Evolutionary conservation across 2,888 invertebrate genomes (phyloP), one percentile per base, ranked within the genome.

Genomic region (Siphlonurus alternatus): DNA sequence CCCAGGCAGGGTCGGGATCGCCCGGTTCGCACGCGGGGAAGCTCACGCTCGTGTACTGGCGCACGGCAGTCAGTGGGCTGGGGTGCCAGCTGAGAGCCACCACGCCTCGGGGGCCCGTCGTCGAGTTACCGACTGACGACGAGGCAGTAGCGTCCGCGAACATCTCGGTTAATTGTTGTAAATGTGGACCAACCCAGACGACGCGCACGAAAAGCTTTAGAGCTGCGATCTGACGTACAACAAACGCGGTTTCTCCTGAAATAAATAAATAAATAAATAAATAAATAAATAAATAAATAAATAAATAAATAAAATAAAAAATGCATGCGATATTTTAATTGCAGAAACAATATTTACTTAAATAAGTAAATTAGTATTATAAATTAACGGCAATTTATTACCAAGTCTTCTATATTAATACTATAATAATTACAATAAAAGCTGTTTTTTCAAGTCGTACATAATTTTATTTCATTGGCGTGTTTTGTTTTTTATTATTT

Each of bases 131-230:
- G 1, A 22, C 59, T 23, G 24, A 2, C 25, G 23, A 15, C 38
- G 23, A 53, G 65, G 64, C 3, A 54, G 22, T 10, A 51, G 22
- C 5, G 53, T 64, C 56, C 66, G 63, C 74, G n/a, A 83, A 68
- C 10, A 71, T 68, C 18, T 73, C 71, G 0, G 78, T 71, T 0
- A 76, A 76, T 2, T 72, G 66, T 64, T 73, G 74, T 60, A 88
- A 76, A 67, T 83, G 76, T 0, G 78, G 72, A 1, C 87, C 88
- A 18, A 89, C 74, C 87, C 87, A 89, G 2, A 83, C 76, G 0
- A 89, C 83, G 71, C 82, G 83, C 0, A 88, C 82, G 66, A 78
- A 80, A 18, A 88, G 75, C 38, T 80, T 75, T 63, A 83, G 76
- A 64, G 80, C 76, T 15, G 78, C 73, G 54, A 89, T 84, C 69